These are phyloP conservation scores for Amphipyra tragopoginis DNA, from an alignment of 2,888 invertebrate genomes.

Conservation along the genomic window DNA sequence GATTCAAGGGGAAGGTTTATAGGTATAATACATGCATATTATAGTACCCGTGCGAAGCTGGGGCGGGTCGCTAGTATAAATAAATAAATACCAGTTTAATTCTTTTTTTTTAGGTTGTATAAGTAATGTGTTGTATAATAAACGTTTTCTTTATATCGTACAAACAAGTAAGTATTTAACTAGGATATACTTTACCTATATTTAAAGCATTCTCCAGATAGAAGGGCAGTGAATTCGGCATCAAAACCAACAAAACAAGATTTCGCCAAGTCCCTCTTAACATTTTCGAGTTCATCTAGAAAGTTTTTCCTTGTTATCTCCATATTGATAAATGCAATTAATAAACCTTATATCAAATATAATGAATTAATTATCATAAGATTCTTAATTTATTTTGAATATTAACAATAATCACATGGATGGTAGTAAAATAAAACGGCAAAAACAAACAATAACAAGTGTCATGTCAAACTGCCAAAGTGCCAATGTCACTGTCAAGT, in stretches of 20 bases:
- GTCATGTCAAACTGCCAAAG: neutral
- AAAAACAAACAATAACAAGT: slow-evolving; percentile 1
- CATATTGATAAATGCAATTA: slow-evolving; percentile 81
- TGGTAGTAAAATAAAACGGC: neutral
- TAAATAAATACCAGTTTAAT: too few species aligned
- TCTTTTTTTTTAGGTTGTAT: too few species aligned
- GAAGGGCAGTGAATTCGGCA: slow-evolving; percentile 92
- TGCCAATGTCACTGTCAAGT: too few species aligned
- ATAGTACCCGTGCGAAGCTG: too few species aligned
- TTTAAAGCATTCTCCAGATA: slow-evolving; percentile 81
- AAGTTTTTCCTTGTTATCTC: slow-evolving; percentile 92
- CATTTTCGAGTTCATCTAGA: slow-evolving; percentile 86
- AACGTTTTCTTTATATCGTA: too few species aligned
- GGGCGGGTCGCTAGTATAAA: too few species aligned
- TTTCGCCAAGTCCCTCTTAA: slow-evolving; percentile 88
- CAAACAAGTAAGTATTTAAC: neutral
- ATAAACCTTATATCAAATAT: neutral
- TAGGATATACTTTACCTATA: slow-evolving; percentile 83
- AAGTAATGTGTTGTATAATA: too few species aligned
- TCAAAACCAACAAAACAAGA: slow-evolving; percentile 92
- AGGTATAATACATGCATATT: too few species aligned
- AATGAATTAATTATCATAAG: neutral
- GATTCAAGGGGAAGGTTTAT: too few species aligned
- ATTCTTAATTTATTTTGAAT: neutral
- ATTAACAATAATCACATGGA: neutral